These are phyloP conservation scores for Mormyrops boulengeri DNA, from an alignment of 2,797 vertebrate genomes.

Conservation along the genomic window DNA sequence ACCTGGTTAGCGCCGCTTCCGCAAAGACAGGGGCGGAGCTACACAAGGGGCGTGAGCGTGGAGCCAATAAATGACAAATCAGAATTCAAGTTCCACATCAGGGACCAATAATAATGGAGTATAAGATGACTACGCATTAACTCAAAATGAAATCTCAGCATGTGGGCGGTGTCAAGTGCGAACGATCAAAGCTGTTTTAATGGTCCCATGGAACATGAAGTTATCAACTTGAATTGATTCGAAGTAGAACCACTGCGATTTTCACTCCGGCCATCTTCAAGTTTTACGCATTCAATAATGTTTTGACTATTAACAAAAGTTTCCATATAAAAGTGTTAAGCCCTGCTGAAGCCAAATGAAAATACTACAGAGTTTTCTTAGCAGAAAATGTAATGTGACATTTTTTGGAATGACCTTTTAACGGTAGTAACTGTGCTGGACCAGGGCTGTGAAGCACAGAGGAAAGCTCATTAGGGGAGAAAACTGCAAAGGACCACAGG, in stretches of 20 bases:
- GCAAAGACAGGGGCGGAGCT: neutral
- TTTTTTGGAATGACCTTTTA: neutral
- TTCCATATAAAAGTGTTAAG: neutral
- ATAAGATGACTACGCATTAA: neutral
- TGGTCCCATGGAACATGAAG: neutral
- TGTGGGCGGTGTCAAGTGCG: neutral
- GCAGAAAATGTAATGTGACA: neutral
- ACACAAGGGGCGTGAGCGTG: neutral
- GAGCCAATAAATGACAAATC: neutral
- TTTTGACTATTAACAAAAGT: neutral
- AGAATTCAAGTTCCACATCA: neutral
- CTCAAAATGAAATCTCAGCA: neutral
- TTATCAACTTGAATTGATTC: neutral
- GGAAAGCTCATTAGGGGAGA: neutral
- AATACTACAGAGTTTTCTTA: neutral
- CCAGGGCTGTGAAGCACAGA: neutral
- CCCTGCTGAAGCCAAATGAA: neutral
- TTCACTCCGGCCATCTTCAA: neutral
- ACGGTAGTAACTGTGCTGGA: neutral
- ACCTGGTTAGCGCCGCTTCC: neutral
- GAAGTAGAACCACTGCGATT: neutral
- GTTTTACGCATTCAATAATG: neutral
- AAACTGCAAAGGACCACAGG: neutral
- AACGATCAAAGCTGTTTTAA: neutral
- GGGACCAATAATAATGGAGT: neutral